These are phyloP conservation scores for Labrus mixtus DNA, from an alignment of 2,113 vertebrate genomes.

Conservation along the genomic window DNA sequence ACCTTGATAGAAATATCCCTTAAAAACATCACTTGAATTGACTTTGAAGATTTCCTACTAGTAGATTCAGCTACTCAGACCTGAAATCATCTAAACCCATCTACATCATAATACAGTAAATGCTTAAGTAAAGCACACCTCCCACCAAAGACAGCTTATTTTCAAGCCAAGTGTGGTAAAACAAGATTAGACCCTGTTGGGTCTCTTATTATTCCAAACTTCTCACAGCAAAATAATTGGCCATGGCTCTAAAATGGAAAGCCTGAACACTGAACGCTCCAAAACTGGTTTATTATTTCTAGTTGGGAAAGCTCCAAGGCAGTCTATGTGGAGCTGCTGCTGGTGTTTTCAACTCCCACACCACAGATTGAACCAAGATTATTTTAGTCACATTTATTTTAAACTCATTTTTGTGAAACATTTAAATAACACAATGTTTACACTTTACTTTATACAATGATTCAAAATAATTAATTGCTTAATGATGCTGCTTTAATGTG, in stretches of 20 bases:
- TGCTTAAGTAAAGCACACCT: neutral
- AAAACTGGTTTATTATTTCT: neutral
- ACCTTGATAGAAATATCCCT: too few relatives aligned
- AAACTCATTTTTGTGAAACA: neutral
- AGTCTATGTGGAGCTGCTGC: neutral
- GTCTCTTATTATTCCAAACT: too few relatives aligned
- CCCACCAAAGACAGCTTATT: neutral
- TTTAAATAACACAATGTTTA: neutral
- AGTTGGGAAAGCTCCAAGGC: neutral
- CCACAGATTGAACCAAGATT: neutral
- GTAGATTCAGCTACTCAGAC: too few relatives aligned
- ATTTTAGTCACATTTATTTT: slow-evolving; percentile 5
- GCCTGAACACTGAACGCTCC: neutral
- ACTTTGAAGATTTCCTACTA: too few relatives aligned
- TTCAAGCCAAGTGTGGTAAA: neutral
- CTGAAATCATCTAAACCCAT: neutral
- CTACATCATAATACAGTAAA: neutral
- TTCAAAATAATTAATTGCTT: neutral
- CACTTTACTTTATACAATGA: neutral
- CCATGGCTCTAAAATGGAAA: neutral
- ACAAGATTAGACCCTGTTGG: neutral
- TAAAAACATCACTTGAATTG: too few relatives aligned
- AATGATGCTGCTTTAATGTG: neutral
- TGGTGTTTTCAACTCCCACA: too few relatives aligned
- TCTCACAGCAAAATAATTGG: neutral